Evolutionary conservation across 2,888 invertebrate species (phyloP), one percentile per base, ranked within the genome.

Genomic region (Eurois occulta): DNA sequence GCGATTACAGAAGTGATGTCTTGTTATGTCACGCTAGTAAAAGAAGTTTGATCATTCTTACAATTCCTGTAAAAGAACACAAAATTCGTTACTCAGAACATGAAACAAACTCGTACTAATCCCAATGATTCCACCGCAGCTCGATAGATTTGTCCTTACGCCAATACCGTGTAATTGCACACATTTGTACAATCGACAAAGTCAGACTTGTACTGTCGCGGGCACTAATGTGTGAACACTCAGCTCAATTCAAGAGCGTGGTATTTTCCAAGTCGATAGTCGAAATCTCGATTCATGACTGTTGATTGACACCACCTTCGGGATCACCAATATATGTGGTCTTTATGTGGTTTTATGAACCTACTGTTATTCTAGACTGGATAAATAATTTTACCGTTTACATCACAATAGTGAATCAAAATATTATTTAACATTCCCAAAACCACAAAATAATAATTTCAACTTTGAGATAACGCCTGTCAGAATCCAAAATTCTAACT

Each of bases 71-170:
- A 43, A 38, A 11, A 38, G 10, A 13, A 32, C 13, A 7, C 16
- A 16, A 24, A 32, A 24, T 38, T 13, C n/a, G n/a, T 67, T 52
- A 78, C 60, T 48, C 18, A 68, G 32, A 41, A n/a, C 72, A 43
- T 35, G 32, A 38, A 3, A 35, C 24, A 41, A 65, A 24, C 8
- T 24, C 1, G 32, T 16, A 28, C 10, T 21, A 32, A n/a, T 41
- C 35, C 46, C 35, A 55, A 55, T 35, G 32, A 32, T 72, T 80
- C 58, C 28, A 52, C 41, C 48, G 58, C 8, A 11, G 60, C 52
- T 71, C 43, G 43, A 79, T 79, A 24, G 18, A 81, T 78, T 73
- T 32, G 74, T 81, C 79, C 79, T 79, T 75, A 80, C 67, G 62
- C 58, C 82, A 81, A 68, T 67, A 64, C 35, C 35, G 7, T n/a